A percentile compares a stretch with the other conserved stretches of the same genome.
Evolutionary conservation across 35 echinoderm and acorn worm species (phyloP).

Genomic region (Chiridota heheva): DNA sequence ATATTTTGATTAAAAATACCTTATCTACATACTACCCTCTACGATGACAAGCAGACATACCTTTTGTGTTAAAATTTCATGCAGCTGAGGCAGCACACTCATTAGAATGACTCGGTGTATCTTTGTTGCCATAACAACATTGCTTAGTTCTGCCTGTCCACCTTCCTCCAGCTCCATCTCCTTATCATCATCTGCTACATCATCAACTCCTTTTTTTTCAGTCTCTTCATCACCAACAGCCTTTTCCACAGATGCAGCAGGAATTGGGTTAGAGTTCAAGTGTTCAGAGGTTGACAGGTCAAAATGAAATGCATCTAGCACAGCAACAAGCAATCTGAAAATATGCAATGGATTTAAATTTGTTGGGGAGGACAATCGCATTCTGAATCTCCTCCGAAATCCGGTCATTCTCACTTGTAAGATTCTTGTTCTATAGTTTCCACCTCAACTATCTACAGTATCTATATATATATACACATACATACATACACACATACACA

Average conservation of each 20-base stretch:
- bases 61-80: slow-evolving; percentile 75
- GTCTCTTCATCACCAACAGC: not conserved
- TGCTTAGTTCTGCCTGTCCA: slow-evolving; percentile 10
- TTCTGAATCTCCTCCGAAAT: too few relatives aligned
- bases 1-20: too few relatives aligned
- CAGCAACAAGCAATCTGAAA: slow-evolving; percentile 82
- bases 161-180: slow-evolving; percentile 32
- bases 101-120: slow-evolving; percentile 80
- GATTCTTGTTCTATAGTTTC: too few relatives aligned
- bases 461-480: too few relatives aligned
- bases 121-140: slow-evolving; percentile 65
- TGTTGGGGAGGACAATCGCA: too few relatives aligned
- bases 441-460: too few relatives aligned
- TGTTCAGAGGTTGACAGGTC: slow-evolving; percentile 68
- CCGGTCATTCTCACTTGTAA: too few relatives aligned
- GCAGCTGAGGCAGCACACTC: slow-evolving; percentile 83
- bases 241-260: not conserved
- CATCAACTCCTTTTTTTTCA: not conserved
- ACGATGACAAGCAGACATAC: slow-evolving; percentile 26
- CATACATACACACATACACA: too few relatives aligned
- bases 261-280: too few relatives aligned
- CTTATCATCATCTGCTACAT: slow-evolving; percentile 29
- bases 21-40: too few relatives aligned
- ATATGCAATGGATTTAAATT: not conserved
- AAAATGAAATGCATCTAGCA: slow-evolving; percentile 92